Percentiles rank a stretch among this genome's conserved stretches.
These are phyloP conservation scores for Pantelozetes paolii DNA, from an alignment of 2,888 invertebrate genomes.

Conservation along the genomic window DNA sequence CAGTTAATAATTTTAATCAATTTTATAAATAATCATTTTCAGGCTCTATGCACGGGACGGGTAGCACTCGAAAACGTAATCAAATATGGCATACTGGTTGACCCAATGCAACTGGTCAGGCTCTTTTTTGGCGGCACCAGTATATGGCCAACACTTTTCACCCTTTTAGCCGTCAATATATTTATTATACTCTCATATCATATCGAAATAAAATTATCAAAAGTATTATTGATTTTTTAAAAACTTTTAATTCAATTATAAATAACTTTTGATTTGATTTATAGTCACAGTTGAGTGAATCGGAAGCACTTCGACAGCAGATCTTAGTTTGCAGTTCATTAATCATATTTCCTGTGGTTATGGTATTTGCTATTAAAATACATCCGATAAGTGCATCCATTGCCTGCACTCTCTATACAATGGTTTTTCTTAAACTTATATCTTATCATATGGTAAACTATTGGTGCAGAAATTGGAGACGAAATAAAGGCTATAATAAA, in stretches of 20 bases:
- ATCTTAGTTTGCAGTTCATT: constrained; percentile 41
- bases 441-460: constrained; percentile 80
- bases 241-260: neutral
- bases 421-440: constrained; percentile 87
- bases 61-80: constrained; percentile 84
- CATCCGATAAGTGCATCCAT: constrained; percentile 73
- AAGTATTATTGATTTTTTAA: constrained; percentile 5
- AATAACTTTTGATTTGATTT: neutral
- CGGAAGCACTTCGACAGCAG: neutral
- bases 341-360: constrained; percentile 51
- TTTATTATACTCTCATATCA: constrained; percentile 71
- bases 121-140: constrained; percentile 70
- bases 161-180: constrained; percentile 63
- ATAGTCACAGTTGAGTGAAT: neutral
- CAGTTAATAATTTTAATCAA: neutral
- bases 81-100: constrained; percentile 95
- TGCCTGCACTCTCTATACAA: constrained; percentile 74
- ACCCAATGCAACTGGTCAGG: constrained; percentile 83
- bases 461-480: constrained; percentile 70
- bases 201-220: constrained; percentile 68
- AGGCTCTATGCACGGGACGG: constrained; percentile 79
- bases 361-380: constrained; percentile 52
- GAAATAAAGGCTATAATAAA: neutral
- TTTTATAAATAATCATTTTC: constrained; percentile 50
- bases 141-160: constrained; percentile 54